Evolutionary conservation across 2,797 vertebrate genomes (phyloP).

Genomic region (Rhyacichthys aspro): DNA sequence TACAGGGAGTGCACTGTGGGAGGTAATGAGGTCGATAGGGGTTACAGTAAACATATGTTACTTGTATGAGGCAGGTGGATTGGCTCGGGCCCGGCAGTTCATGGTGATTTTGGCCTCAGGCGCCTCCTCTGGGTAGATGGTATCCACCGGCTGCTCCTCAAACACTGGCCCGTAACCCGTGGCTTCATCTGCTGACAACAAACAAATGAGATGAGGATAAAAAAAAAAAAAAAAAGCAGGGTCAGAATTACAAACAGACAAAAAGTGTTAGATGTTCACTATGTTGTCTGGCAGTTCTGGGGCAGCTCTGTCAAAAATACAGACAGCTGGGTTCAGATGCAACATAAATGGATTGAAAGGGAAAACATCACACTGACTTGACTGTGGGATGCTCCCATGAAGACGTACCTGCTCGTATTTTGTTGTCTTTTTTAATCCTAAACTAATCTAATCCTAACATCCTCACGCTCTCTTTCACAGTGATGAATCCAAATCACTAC

Average conservation of each 20-base stretch:
- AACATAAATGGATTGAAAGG: not conserved
- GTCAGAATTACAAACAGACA: constrained; percentile 27
- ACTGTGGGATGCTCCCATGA: constrained; percentile 12
- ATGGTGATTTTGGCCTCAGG: constrained; percentile 92
- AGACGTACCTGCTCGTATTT: constrained; percentile 16
- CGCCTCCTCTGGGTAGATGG: constrained; percentile 96
- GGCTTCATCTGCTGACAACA: constrained; percentile 83
- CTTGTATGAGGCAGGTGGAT: constrained; percentile 92
- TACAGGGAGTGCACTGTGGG: constrained; percentile 30
- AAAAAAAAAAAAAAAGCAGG: constrained; percentile 23
- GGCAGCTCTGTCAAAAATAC: constrained; percentile 38
- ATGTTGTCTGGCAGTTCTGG: constrained; percentile 52
- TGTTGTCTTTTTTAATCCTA: not conserved
- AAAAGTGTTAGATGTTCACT: constrained; percentile 20
- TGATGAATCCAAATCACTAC: constrained; percentile 38
- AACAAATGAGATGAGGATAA: constrained; percentile 34
- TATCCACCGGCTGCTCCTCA: constrained; percentile 95
- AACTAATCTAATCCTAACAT: constrained; percentile 27
- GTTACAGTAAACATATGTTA: constrained; percentile 75
- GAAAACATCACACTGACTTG: not conserved
- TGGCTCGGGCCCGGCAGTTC: constrained; percentile 89
- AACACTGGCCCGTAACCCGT: constrained; percentile 94
- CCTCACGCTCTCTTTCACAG: constrained; percentile 13
- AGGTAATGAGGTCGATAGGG: constrained; percentile 23
- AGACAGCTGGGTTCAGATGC: constrained; percentile 35